Evolutionary conservation across 2,113 vertebrate species (phyloP).

Genomic region (Myiagra hebetior): DNA sequence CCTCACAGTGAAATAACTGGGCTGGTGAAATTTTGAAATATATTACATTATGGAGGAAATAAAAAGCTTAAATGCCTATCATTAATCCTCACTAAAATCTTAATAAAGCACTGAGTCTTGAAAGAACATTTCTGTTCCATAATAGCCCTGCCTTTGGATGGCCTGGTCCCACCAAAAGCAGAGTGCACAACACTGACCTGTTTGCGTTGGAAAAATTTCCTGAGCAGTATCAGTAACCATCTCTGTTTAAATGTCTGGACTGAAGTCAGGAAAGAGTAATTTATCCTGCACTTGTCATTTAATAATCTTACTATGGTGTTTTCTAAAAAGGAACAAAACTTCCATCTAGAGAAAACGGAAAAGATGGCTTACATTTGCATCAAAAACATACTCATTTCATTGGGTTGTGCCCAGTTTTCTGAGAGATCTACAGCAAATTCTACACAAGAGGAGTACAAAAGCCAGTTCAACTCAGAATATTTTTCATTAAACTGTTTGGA

Average conservation of each 20-base stretch:
- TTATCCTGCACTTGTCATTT: neutral
- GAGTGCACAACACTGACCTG: neutral
- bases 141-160: neutral
- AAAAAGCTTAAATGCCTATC: neutral
- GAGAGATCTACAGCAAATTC: neutral
- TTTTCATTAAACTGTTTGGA: neutral
- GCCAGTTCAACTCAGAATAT: neutral
- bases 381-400: neutral
- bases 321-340: neutral
- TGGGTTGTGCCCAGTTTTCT: neutral
- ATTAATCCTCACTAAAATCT: neutral
- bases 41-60: neutral
- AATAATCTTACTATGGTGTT: neutral
- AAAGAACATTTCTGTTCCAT: neutral
- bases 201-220: slow-evolving; percentile 11
- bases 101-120: neutral
- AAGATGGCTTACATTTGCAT: neutral
- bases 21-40: neutral
- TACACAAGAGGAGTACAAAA: neutral
- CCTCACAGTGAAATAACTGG: neutral
- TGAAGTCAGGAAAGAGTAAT: neutral
- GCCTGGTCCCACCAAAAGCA: neutral
- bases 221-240: neutral
- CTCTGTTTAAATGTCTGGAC: neutral
- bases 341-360: neutral